phyloP scores from a whole-genome alignment of 2,113 vertebrate genomes.

The Anoplopoma fimbria region DNA sequence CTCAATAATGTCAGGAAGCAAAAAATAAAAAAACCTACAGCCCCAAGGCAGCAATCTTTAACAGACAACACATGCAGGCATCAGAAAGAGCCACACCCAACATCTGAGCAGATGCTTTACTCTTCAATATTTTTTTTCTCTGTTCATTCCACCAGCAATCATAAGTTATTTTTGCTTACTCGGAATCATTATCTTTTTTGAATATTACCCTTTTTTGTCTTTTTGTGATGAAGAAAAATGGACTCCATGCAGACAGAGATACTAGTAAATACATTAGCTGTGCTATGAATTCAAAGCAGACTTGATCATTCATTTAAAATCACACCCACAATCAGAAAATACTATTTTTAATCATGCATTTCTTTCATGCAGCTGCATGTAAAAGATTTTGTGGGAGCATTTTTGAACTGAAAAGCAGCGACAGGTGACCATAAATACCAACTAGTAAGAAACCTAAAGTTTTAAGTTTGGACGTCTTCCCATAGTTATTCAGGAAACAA shows the following conservation, averaged over 20 bases:
- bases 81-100: slow-evolving; percentile 67
- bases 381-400: neutral
- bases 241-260: neutral
- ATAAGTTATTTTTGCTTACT: neutral
- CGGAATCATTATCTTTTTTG: neutral
- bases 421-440: neutral
- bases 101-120: slow-evolving; percentile 48
- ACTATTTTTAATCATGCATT: too few relatives aligned
- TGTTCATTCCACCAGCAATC: neutral
- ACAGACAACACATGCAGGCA: slow-evolving; percentile 5
- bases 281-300: neutral
- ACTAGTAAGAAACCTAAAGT: neutral
- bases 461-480: neutral
- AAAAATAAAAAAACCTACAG: neutral
- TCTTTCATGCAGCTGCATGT: too few relatives aligned
- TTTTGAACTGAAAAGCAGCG: neutral
- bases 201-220: neutral
- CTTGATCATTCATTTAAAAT: neutral
- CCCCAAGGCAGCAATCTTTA: slow-evolving; percentile 26
- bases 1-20: slow-evolving; percentile 23
- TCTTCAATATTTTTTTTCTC: neutral
- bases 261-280: neutral
- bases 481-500: neutral
- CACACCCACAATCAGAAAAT: neutral
- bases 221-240: neutral